A percentile compares a stretch with the other conserved stretches of the same genome.
phyloP scores from a whole-genome alignment of 2,797 vertebrate genomes.

The Chelon auratus region DNA sequence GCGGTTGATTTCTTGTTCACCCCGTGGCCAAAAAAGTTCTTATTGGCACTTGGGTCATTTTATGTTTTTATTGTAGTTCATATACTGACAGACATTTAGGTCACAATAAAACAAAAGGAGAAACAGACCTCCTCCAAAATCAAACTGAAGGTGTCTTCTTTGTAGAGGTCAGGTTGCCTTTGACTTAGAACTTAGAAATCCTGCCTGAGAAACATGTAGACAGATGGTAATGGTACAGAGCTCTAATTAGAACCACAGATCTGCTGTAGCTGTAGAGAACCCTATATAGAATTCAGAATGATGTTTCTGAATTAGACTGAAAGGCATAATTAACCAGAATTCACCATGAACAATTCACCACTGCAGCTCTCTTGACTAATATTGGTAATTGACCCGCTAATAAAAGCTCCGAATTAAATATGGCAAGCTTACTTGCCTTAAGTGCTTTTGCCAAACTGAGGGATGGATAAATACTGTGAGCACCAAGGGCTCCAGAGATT shows the following conservation, averaged over 20 bases:
- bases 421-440: constrained; percentile 18
- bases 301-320: neutral
- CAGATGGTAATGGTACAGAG: neutral
- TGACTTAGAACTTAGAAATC: neutral
- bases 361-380: neutral
- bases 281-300: neutral
- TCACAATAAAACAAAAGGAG: no score
- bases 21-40: no score
- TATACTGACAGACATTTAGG: no score
- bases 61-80: no score
- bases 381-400: neutral
- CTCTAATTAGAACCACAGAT: neutral
- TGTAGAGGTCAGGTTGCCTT: no score
- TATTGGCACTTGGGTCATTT: no score
- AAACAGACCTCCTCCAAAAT: no score
- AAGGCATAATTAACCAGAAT: neutral
- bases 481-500: neutral
- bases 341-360: neutral
- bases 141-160: no score
- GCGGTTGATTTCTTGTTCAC: no score
- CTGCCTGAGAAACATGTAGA: neutral
- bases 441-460: constrained; percentile 5
- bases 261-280: neutral
- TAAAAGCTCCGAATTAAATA: constrained; percentile 13
- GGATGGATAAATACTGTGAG: neutral